Base-by-base conservation (phyloP, 2,888 invertebrate species). In the Aleiodes testaceus region DNA sequence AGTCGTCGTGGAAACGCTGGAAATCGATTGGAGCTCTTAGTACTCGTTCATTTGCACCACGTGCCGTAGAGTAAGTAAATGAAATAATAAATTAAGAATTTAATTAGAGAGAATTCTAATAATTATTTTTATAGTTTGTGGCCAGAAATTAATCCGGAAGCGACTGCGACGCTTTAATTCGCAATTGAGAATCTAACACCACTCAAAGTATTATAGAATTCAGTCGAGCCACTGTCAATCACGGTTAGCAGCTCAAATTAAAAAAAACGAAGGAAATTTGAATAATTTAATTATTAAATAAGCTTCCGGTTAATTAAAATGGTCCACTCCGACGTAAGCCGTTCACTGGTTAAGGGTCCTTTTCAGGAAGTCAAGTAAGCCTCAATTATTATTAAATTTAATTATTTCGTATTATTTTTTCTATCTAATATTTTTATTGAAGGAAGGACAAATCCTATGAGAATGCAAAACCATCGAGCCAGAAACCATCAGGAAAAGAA, bases 1-100 rank as follows among this genome's bases (percentile, higher is more conserved):
- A 95, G 95, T 82, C 92, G 95, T 82, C 92, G 93, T 79, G 95
- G 94, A 79, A 95, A 95, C 89, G 92, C 94, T 88, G 95, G 93
- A 79, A 96, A 96, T 90, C 91, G 92, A 72, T 89, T 95, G 88
- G 95, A 96, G 90, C 92, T 95, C 87, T 91, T 94, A 83, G 95
- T 96, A 52, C 91, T 96, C 61, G 95, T 94, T 64, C 93, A 92
- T 85, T 89, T 95, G 65, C 94, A 95, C 87, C 95, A 94, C 93
- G 95, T 95, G 76, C 95, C 95, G 79, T 96, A 94, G 92, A 79
- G 87, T 86, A 75, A 84, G 82, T 83, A 66, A 44, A 30, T 22
- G 11, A 44, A 18, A 63, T 47, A 59, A 66, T 47, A 66, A 20
- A 22, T 61, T 30, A n/a, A 30, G 63, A 70, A 52, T 52, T n/a